These are phyloP conservation scores for Cyprinella venusta DNA, from an alignment of 2,797 vertebrate species.

Conservation along the genomic window DNA sequence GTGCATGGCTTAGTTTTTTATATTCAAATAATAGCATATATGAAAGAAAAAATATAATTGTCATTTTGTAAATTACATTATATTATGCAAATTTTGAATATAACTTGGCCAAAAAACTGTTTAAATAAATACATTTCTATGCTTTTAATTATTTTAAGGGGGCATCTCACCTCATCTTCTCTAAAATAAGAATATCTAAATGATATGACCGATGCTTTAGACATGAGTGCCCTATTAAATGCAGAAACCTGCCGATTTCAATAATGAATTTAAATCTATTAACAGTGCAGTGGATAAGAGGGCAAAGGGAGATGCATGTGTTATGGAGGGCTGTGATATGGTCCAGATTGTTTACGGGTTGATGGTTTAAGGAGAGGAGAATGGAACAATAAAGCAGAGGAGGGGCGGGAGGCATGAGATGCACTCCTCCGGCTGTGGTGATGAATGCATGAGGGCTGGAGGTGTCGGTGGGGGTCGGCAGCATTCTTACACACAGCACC, in stretches of 20 bases:
- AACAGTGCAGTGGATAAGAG: background rate
- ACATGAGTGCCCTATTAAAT: background rate
- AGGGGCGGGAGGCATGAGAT: conserved; percentile 50
- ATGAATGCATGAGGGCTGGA: conserved; percentile 70
- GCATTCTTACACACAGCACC: conserved; percentile 72
- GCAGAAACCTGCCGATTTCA: background rate
- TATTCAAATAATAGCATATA: background rate
- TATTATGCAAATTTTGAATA: background rate
- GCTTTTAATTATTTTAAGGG: background rate
- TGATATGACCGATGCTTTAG: background rate
- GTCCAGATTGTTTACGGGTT: conserved; percentile 64
- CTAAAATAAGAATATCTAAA: background rate
- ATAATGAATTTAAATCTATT: background rate
- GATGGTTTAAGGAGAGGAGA: conserved; percentile 58
- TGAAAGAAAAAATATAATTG: background rate
- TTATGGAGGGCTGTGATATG: conserved; percentile 61
- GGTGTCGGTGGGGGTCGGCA: conserved; percentile 70
- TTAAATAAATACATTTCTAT: background rate
- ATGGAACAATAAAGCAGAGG: conserved; percentile 62
- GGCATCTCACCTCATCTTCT: background rate
- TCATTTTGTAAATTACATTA: background rate
- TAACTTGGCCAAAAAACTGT: background rate
- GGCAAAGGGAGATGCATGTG: conserved; percentile 4
- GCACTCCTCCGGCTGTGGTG: conserved; percentile 59
- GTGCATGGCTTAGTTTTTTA: background rate